Evolutionary conservation across 2,888 invertebrate species (phyloP), one percentile per base, ranked within the genome.

Genomic region (Liodrosophila aerea): DNA sequence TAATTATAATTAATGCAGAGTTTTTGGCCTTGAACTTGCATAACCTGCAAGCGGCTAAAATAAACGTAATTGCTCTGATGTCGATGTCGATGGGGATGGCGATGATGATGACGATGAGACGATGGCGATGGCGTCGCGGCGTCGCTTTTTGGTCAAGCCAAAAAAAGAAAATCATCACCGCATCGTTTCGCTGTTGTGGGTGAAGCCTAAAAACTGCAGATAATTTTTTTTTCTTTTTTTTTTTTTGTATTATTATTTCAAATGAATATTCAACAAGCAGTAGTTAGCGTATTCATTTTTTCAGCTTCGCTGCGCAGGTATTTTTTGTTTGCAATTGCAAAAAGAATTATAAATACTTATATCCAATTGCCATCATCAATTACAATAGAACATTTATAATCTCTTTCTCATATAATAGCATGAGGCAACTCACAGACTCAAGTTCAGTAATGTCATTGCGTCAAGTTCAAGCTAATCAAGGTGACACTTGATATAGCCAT

Each of bases 1-100:
- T 85, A 83, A 81, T 82, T 83, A 85, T 81, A 85, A 81, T 85
- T 85, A 80, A 82, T 82, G 85, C 81, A 82, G 85, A 82, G 72
- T 59, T 81, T 83, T 60, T 74, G 73, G 77, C 85, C 81, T 85
- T 82, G 81, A 82, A 82, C 85, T 85, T 82, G 85, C 82, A 73
- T 81, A 80, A 80, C 78, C 84, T 71, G 84, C 64, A 70, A 15
- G 45, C 63, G 54, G 82, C 73, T 77, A 73, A 77, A 73, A 73
- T 49, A 58, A 73, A 60, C 68, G 73, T 72, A 72, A 72, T 72
- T 72, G 60, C 73, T 67, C 45, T 12, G 53, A 36, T 41, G 60
- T 40, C 34, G 54, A 27, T 16, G 16, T 4, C 31, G 39, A 12
- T 50, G 50, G 13, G 31, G 52, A 22, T 39, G 65, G 12, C 33